Evolutionary conservation across 2,797 vertebrate species (phyloP).

Genomic region (Fratercula arctica): DNA sequence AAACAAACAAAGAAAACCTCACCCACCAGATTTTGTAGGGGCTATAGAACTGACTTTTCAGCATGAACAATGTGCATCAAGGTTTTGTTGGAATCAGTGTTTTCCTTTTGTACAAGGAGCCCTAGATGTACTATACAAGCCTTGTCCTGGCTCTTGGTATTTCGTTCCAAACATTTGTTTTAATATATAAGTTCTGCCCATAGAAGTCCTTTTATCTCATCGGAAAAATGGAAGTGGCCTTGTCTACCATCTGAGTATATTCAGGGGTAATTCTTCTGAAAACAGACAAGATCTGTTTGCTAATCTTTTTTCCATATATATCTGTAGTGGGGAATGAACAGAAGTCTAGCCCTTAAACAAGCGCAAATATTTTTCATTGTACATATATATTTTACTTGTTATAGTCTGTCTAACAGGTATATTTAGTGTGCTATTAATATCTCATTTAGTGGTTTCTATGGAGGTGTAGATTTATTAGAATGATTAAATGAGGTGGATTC

Average conservation of each 20-base stretch:
- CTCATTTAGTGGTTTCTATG: slow-evolving; percentile 4
- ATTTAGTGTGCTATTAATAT: slow-evolving; percentile 18
- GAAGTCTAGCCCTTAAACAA: neutral
- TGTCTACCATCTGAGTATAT: too few relatives aligned
- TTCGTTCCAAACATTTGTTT: neutral
- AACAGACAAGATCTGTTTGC: neutral
- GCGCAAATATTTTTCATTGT: neutral
- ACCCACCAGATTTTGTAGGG: neutral
- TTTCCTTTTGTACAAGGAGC: neutral
- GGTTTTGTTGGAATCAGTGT: neutral
- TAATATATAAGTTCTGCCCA: neutral
- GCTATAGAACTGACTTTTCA: neutral
- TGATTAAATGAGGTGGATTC: slow-evolving; percentile 27
- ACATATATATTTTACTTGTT: neutral
- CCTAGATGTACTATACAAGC: too few relatives aligned
- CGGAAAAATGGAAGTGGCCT: neutral
- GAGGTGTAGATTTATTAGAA: slow-evolving; percentile 12
- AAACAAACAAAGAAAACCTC: neutral
- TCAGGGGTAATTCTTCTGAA: neutral
- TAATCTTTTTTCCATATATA: accelerated
- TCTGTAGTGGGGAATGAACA: neutral
- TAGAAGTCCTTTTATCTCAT: neutral
- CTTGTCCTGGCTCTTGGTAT: neutral
- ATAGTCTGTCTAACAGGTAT: neutral
- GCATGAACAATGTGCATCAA: accelerated